Evolutionary conservation across 2,888 invertebrate species (phyloP).

Genomic region (Cryptosula pallasiana): DNA sequence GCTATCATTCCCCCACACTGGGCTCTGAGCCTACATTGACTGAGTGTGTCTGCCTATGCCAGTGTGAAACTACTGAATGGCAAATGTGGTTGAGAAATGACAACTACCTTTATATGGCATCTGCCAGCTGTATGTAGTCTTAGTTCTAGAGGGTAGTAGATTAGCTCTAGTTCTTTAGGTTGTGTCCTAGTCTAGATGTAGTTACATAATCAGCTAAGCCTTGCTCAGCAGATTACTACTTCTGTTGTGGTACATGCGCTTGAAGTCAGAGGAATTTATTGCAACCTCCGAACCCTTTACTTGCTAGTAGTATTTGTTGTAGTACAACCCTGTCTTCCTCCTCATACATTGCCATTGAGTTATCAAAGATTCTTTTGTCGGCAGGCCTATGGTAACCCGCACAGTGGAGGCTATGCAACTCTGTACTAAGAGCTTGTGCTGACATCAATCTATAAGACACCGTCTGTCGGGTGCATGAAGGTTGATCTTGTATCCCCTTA

Average conservation of each 20-base stretch:
- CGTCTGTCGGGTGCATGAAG: no score
- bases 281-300: no score
- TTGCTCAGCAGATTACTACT: background rate
- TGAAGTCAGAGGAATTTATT: no score
- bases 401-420: constrained; percentile 23
- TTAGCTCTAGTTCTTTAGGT: background rate
- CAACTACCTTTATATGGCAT: background rate
- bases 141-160: constrained; percentile 16
- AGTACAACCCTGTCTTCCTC: background rate
- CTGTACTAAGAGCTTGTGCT: constrained; percentile 10
- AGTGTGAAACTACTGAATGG: background rate
- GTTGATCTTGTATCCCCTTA: no score
- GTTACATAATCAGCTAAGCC: background rate
- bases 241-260: background rate
- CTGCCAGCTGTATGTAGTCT: constrained; percentile 17
- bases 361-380: no score
- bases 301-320: background rate
- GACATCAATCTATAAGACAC: no score
- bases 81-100: constrained; percentile 17
- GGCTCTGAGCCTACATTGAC: background rate
- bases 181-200: background rate
- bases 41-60: background rate
- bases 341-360: background rate
- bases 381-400: constrained; percentile 15
- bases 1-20: background rate